These are phyloP conservation scores for Pristionchus mayeri DNA, from an alignment of 2,888 invertebrate genomes.

Conservation along the genomic window DNA sequence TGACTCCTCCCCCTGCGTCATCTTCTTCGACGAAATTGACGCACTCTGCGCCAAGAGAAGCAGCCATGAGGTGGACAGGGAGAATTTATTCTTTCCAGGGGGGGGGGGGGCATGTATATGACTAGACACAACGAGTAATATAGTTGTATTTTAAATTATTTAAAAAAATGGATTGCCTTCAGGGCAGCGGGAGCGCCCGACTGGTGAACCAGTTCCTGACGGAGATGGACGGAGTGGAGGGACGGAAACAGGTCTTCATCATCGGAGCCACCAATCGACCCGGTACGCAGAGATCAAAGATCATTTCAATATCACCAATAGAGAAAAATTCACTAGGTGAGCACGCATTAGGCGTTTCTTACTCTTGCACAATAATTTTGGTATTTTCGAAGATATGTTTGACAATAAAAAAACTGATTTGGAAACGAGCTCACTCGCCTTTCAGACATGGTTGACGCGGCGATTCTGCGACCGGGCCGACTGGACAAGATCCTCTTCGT, in stretches of 20 bases:
- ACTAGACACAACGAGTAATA: not conserved
- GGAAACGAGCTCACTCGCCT: too few relatives aligned
- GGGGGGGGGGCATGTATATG: not conserved
- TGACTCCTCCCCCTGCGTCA: constrained; percentile 96
- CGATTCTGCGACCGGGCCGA: constrained; percentile 90
- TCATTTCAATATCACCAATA: too few relatives aligned
- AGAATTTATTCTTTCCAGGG: not conserved
- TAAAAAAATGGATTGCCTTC: not conserved
- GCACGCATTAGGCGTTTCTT: too few relatives aligned
- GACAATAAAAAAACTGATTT: too few relatives aligned
- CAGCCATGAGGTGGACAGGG: constrained; percentile 80
- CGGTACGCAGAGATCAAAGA: constrained; percentile 49
- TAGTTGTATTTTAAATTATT: too few relatives aligned
- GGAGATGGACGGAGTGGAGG: constrained; percentile 97
- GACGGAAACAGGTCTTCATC: constrained; percentile 91
- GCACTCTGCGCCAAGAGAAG: constrained; percentile 92
- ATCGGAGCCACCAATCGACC: constrained; percentile 97
- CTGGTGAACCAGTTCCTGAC: constrained; percentile 97
- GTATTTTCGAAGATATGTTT: too few relatives aligned
- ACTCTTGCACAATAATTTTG: too few relatives aligned
- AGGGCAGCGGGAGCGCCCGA: constrained; percentile 80
- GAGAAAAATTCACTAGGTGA: too few relatives aligned
- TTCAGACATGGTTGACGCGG: constrained; percentile 91
- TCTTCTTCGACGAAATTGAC: constrained; percentile 98
- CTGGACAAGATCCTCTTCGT: constrained; percentile 92